Evolutionary conservation across 2,113 vertebrate genomes (phyloP).

Genomic region (Mugil cephalus): DNA sequence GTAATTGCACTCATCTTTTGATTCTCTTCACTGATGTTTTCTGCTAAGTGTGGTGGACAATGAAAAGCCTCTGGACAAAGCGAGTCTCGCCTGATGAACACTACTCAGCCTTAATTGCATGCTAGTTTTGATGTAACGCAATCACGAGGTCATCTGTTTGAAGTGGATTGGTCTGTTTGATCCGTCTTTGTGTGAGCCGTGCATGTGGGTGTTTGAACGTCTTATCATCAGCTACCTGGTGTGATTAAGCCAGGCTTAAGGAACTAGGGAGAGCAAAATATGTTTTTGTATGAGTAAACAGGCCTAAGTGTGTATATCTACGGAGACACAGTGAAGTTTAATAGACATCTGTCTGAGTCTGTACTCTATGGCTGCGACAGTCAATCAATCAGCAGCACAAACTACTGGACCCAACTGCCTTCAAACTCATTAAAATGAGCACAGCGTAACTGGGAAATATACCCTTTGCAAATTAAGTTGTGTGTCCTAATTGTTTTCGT

Average conservation of each 20-base stretch:
- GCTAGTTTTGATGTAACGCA: conserved; percentile 84
- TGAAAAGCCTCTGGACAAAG: conserved; percentile 80
- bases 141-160: conserved; percentile 81
- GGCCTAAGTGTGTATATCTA: conserved; percentile 10
- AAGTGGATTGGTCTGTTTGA: conserved; percentile 83
- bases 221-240: conserved; percentile 69
- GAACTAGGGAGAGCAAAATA: conserved; percentile 68
- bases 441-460: conserved; percentile 73
- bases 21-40: conserved; percentile 66
- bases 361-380: conserved; percentile 62
- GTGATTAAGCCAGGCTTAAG: conserved; percentile 73
- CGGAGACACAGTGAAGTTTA: conserved; percentile 55
- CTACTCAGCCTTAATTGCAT: conserved; percentile 82
- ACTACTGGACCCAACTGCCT: conserved; percentile 72
- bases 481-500: conserved; percentile 83
- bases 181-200: conserved; percentile 63
- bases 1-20: conserved; percentile 75
- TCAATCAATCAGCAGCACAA: conserved; percentile 79
- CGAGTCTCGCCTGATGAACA: conserved; percentile 72
- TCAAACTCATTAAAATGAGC: conserved; percentile 83
- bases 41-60: conserved; percentile 76
- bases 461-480: conserved; percentile 81
- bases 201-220: conserved; percentile 59
- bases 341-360: conserved; percentile 65
- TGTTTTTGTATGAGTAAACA: conserved; percentile 46